These are phyloP conservation scores for Lysandra bellargus DNA, from an alignment of 2,888 invertebrate genomes.

Conservation along the genomic window DNA sequence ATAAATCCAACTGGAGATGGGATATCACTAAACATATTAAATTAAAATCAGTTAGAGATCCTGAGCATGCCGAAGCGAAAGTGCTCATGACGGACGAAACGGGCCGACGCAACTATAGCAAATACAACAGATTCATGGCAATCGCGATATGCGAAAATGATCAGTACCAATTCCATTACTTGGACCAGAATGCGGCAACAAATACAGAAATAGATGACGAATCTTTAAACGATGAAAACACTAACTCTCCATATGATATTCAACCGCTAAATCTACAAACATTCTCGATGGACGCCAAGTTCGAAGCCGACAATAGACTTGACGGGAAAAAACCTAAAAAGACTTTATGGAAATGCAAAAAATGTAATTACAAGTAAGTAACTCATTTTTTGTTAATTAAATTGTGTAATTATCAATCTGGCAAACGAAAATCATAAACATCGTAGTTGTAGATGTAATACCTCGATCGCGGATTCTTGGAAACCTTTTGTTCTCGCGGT, in stretches of 20 bases:
- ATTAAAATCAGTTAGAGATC: slow-evolving; percentile 91
- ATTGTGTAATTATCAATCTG: slow-evolving; percentile 19
- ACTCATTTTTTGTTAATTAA: not conserved
- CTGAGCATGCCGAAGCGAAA: slow-evolving; percentile 88
- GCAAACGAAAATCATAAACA: not conserved
- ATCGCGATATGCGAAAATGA: slow-evolving; percentile 82
- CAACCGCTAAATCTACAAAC: slow-evolving; percentile 83
- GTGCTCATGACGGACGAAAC: slow-evolving; percentile 96
- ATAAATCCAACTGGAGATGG: slow-evolving; percentile 98
- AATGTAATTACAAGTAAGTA: slow-evolving; percentile 91
- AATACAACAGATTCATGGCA: slow-evolving; percentile 92
- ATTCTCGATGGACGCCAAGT: slow-evolving; percentile 57
- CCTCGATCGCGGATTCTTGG: no score
- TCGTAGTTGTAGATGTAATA: not conserved
- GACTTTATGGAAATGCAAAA: slow-evolving; percentile 93
- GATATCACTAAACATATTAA: slow-evolving; percentile 98
- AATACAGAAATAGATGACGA: slow-evolving; percentile 76
- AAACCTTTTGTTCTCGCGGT: no score
- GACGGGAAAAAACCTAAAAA: slow-evolving; percentile 82
- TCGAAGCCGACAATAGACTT: slow-evolving; percentile 52
- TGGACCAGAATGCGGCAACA: slow-evolving; percentile 60
- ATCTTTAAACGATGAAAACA: slow-evolving; percentile 70
- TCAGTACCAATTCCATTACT: slow-evolving; percentile 71
- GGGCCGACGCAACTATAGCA: slow-evolving; percentile 93
- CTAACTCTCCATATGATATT: slow-evolving; percentile 71